phyloP scores from a whole-genome alignment of 2,888 invertebrate genomes.

The Xanthia togata region DNA sequence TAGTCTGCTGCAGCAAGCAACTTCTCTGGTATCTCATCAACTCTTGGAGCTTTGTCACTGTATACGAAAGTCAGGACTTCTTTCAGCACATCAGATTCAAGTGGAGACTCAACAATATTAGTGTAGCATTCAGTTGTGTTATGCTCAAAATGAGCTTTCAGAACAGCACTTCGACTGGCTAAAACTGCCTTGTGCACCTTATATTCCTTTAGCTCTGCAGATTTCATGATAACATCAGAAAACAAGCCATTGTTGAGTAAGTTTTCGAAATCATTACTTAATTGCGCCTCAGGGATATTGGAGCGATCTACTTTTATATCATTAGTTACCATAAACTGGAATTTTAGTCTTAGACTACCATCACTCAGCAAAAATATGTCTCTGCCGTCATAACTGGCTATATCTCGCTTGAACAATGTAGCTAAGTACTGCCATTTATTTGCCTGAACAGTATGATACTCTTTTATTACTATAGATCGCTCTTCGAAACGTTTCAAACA shows the following conservation, averaged over 20 bases:
- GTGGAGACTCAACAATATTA: constrained; percentile 82
- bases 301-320: constrained; percentile 82
- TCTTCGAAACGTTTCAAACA: constrained; percentile 86
- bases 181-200: constrained; percentile 86
- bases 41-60: constrained; percentile 85
- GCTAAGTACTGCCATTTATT: constrained; percentile 88
- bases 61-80: constrained; percentile 86
- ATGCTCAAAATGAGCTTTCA: constrained; percentile 87
- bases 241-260: constrained; percentile 82
- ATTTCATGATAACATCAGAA: constrained; percentile 86
- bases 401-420: constrained; percentile 83
- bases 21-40: constrained; percentile 86
- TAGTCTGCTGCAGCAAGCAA: constrained; percentile 86
- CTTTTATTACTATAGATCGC: constrained; percentile 84
- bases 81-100: constrained; percentile 82
- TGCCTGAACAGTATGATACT: constrained; percentile 84
- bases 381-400: constrained; percentile 79
- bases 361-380: constrained; percentile 82
- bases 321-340: constrained; percentile 85
- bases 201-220: constrained; percentile 82
- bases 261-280: constrained; percentile 85
- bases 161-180: constrained; percentile 84
- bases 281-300: constrained; percentile 79
- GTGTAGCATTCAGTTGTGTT: constrained; percentile 85
- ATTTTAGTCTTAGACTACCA: constrained; percentile 84